Conservation (phyloP, 1,140 invertebrate species). For the Rhyacophila brunnea region DNA sequence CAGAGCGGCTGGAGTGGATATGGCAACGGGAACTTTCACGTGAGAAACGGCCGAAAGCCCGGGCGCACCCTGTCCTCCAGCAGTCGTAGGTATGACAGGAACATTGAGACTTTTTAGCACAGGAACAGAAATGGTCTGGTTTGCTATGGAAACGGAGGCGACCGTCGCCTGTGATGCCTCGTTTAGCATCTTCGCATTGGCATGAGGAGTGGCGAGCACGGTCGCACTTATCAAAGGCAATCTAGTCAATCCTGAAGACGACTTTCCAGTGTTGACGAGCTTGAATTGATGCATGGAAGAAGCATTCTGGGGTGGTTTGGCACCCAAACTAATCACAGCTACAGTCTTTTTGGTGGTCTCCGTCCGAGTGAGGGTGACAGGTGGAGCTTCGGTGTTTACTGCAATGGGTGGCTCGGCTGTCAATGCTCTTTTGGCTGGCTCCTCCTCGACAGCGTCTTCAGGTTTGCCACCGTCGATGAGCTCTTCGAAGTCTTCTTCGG, state of each 20-base stretch:
- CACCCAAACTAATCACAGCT: constrained; percentile 51
- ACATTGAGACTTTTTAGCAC: constrained; percentile 55
- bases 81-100: constrained; percentile 41
- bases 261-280: constrained; percentile 45
- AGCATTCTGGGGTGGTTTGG: constrained; percentile 40
- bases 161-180: constrained; percentile 53
- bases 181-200: constrained; percentile 51
- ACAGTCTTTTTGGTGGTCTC: constrained; percentile 54
- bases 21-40: constrained; percentile 42
- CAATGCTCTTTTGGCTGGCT: constrained; percentile 38
- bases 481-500: constrained; percentile 63
- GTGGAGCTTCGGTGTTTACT: constrained; percentile 36
- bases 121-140: constrained; percentile 61
- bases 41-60: constrained; percentile 35
- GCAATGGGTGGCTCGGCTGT: constrained; percentile 30
- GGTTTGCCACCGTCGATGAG: constrained; percentile 57
- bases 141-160: constrained; percentile 58
- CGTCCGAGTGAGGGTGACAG: constrained; percentile 40
- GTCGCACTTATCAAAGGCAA: constrained; percentile 47
- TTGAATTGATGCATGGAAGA: constrained; percentile 51
- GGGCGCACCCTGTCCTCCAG: constrained; percentile 18
- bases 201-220: constrained; percentile 45
- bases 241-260: constrained; percentile 40
- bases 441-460: constrained; percentile 48
- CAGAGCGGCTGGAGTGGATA: constrained; percentile 40